A percentile compares a stretch with the other conserved stretches of the same genome.
Evolutionary conservation across 1,140 invertebrate species (phyloP).

Genomic region (Pseudomyrmex flavicornis): DNA sequence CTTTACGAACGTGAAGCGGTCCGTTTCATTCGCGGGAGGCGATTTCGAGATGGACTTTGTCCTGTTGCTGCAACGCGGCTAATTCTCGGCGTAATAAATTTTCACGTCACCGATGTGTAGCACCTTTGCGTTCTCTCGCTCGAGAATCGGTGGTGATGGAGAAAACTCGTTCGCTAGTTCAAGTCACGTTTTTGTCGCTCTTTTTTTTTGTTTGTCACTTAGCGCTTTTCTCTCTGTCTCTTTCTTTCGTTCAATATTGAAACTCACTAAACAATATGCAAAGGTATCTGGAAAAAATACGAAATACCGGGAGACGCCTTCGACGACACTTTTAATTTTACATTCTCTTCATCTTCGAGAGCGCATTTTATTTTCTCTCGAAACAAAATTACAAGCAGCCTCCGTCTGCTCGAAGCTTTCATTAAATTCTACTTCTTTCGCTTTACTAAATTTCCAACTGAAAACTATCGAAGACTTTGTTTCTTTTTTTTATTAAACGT

Average conservation of each 20-base stretch:
- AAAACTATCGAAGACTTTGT: neutral
- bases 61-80: conserved; percentile 51
- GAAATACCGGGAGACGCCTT: neutral
- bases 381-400: neutral
- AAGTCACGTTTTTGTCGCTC: neutral
- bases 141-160: conserved; percentile 30
- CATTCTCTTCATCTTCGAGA: neutral
- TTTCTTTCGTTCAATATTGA: neutral
- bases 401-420: neutral
- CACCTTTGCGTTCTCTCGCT: neutral
- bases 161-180: conserved; percentile 30
- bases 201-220: neutral
- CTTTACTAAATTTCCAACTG: neutral
- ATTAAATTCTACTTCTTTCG: conserved; percentile 23
- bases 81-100: neutral
- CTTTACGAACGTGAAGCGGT: conserved; percentile 1
- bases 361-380: too few species aligned
- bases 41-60: conserved; percentile 1
- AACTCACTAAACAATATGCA: neutral
- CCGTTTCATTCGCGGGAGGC: conserved; percentile 1
- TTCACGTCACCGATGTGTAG: neutral
- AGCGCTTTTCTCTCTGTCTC: neutral
- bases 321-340: neutral
- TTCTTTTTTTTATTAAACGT: neutral
- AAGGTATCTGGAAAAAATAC: neutral